Base-by-base conservation (phyloP, 1,140 invertebrate genomes). In the Sinonovacula constricta region DNA sequence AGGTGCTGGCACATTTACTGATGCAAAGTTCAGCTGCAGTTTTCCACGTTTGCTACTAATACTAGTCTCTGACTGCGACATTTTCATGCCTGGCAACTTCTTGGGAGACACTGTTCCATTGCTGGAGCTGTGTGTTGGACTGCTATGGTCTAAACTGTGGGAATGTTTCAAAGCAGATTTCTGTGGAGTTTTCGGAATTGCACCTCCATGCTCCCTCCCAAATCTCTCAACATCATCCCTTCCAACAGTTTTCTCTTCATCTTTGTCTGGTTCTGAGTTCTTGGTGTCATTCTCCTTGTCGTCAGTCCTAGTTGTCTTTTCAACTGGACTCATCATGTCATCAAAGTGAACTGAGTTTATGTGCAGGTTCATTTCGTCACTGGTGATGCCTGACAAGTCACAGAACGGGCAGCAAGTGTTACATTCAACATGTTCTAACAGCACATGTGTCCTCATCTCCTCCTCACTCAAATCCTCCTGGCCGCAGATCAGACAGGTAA, bases 321-420 rank as follows among this genome's bases (percentile, higher is more conserved):
- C 60, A 14, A 26, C 49, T 18, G 76, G 69, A 70, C 71, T 81
- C 30, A 76, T 67, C 45, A 72, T 56, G 31, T 84, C 96, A 88
- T 96, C 95, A 53, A 96, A 92, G 91, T 96, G 95, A 18, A 94
- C 95, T 76, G 93, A 94, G 89, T 96, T 95, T 1, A 96, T 95
- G 87, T 96, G 95, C 15, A 94, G 88, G 67, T 95, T 90, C 90
- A 96, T 94, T 90, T 96, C 95, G 18, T 94, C 93, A 4, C 94
- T 93, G 24, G 94, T 94, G 14, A 94, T 88, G 75, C 94, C 93
- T 14, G 93, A 93, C 45, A 95, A 91, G 87, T 95, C 95, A 90
- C 96, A 97, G 88, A 96, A 96, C 0, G 95, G 95, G 87, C 95
- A 96, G 34, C 94, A 94, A 22, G 93, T 93, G 66, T 94, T 93